Evolutionary conservation across 1,140 invertebrate species (phyloP), one percentile per base, ranked within the genome.

Genomic region (Bradynema listronoti): DNA sequence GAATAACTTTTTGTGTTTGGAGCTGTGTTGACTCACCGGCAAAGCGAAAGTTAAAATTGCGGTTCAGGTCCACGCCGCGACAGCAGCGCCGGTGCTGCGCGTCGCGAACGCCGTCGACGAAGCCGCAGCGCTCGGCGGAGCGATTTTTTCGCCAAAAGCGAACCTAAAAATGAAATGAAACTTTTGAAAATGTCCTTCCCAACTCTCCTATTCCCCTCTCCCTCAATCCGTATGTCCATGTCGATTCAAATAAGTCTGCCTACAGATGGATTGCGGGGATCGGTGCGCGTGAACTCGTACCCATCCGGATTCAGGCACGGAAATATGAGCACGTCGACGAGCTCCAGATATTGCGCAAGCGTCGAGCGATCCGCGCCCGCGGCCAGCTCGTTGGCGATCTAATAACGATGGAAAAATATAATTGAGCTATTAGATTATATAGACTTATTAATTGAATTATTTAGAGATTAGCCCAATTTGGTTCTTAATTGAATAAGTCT

Each of bases 261-360:
- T n/a, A 75, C 68, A 33, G 66, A 56, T 25, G 73, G 73, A 42
- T 74, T 74, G 24, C 62, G 25, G 1, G 65, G 72, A 32, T 73
- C 73, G 7, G 72, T 65, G 19, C 75, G 51, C 16, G 73, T 75
- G 68, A 61, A 77, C 51, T 75, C 74, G 41, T 77, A 75, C 11
- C 73, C 66, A 56, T 87, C 86, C 5, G 86, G 85, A 78, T 88
- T 88, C 0, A 83, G 65, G 24, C 85, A 79, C 0, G 86, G 86
- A 62, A 86, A 77, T 53, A 87, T 75, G 66, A 84, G 82, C 74
- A 82, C 83, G 54, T 81, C 78, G 41, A 80, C 75, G 0, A 69
- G 64, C 29, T 80, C 69, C 9, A 82, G 41, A 36, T 46, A 59
- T 61, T 59, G 58, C 22, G 47, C 52, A 9, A 80, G 63, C 24